These are phyloP conservation scores for Catamblyrhynchus diadema DNA, from an alignment of 2,797 vertebrate genomes.

Conservation along the genomic window DNA sequence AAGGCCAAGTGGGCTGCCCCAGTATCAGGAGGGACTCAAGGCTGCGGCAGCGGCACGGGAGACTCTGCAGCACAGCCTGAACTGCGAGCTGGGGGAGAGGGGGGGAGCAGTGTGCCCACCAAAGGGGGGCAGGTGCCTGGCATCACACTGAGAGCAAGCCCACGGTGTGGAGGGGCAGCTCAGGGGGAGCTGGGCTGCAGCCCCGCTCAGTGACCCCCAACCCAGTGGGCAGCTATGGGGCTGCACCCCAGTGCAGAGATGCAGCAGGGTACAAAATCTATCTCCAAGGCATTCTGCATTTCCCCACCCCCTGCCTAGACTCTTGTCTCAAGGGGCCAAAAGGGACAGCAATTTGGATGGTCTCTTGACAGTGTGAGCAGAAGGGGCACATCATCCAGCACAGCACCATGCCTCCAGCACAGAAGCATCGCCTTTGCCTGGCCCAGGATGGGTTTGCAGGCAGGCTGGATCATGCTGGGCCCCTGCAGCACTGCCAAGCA, in stretches of 20 bases:
- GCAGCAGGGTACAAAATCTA: background rate
- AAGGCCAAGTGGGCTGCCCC: constrained; percentile 42
- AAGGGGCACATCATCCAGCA: background rate
- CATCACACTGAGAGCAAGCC: background rate
- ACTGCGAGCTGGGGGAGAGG: background rate
- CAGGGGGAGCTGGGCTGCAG: background rate
- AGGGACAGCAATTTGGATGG: background rate
- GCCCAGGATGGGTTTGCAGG: background rate
- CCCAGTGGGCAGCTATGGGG: background rate
- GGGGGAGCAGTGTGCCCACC: background rate
- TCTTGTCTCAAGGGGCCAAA: background rate
- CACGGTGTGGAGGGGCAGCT: fast-evolving
- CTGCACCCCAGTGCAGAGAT: background rate
- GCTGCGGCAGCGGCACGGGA: background rate
- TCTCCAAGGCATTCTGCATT: background rate
- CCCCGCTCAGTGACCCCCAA: fast-evolving
- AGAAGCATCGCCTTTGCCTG: background rate
- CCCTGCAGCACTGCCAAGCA: background rate
- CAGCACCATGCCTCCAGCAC: fast-evolving
- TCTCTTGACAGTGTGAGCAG: background rate
- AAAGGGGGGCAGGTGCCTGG: background rate
- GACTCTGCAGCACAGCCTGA: background rate
- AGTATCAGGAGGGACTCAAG: constrained; percentile 60
- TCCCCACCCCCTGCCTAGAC: background rate
- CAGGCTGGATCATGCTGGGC: background rate